Evolutionary conservation across 2,113 vertebrate genomes (phyloP).

Genomic region (Taurulus bubalis): DNA sequence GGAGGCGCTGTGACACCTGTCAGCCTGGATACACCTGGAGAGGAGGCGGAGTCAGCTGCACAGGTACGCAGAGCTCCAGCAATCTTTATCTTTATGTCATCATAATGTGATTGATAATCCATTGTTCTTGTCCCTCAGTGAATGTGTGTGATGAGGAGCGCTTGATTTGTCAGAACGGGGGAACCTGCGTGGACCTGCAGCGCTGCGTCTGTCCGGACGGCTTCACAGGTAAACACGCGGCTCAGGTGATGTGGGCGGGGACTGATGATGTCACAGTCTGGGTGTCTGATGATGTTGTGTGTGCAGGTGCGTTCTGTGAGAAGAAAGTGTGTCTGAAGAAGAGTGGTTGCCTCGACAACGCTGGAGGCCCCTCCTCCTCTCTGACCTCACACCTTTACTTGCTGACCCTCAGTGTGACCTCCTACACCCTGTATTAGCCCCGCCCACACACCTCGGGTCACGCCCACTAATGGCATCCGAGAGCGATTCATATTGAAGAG

Average conservation of each 20-base stretch:
- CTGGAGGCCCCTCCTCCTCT: constrained; percentile 64
- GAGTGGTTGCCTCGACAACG: constrained; percentile 71
- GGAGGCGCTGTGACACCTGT: constrained; percentile 93
- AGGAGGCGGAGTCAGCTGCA: constrained; percentile 72
- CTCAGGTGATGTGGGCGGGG: neutral
- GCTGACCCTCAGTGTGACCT: constrained; percentile 74
- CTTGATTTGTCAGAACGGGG: constrained; percentile 91
- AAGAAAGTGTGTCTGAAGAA: constrained; percentile 79
- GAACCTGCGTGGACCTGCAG: constrained; percentile 91
- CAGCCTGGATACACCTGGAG: constrained; percentile 91
- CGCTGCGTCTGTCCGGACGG: constrained; percentile 86
- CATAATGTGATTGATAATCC: neutral
- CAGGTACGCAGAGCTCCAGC: constrained; percentile 69
- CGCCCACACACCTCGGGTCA: neutral
- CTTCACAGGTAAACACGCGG: constrained; percentile 62
- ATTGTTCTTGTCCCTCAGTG: constrained; percentile 67
- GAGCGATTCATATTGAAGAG: neutral
- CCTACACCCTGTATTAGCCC: neutral
- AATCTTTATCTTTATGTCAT: neutral
- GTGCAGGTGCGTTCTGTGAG: constrained; percentile 86
- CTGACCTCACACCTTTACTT: constrained; percentile 62
- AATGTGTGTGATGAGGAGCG: constrained; percentile 90
- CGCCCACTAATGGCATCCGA: too few species aligned
- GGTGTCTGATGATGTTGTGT: constrained; percentile 14
- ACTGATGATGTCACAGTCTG: constrained; percentile 20